Percentiles rank a stretch among this genome's conserved stretches.
phyloP scores from a whole-genome alignment of 2,797 vertebrate genomes.

The Gila robusta region DNA sequence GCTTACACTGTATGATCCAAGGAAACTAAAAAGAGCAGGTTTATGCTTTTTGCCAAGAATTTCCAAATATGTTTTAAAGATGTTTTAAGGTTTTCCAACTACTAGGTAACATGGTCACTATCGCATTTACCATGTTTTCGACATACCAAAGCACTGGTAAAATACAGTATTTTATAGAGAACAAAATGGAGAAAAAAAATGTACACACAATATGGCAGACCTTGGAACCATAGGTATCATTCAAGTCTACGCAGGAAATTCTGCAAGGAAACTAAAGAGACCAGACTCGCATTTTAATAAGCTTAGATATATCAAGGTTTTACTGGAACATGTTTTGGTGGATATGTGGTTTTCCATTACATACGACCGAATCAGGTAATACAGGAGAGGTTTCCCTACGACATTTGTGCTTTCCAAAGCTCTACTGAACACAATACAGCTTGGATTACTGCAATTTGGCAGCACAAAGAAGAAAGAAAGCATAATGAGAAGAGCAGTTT shows the following conservation, averaged over 20 bases:
- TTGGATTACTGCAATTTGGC: constrained; percentile 33
- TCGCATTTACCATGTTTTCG: not conserved
- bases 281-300: not conserved
- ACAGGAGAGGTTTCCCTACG: constrained; percentile 7
- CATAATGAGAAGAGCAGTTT: constrained; percentile 34
- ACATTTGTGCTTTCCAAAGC: constrained; percentile 23
- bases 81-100: not conserved
- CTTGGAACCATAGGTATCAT: not conserved
- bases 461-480: constrained; percentile 28
- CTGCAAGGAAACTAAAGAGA: not conserved
- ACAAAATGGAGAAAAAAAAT: no score
- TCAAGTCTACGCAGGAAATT: not conserved
- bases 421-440: constrained; percentile 16
- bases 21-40: not conserved
- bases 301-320: not conserved
- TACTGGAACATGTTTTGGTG: not conserved
- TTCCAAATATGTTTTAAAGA: not conserved
- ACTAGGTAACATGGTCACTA: not conserved
- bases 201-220: not conserved
- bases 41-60: not conserved
- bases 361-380: not conserved
- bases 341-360: constrained; percentile 28
- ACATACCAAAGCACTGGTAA: not conserved
- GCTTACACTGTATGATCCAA: not conserved
- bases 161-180: not conserved